Evolutionary conservation across 2,888 invertebrate species (phyloP), one percentile per base, ranked within the genome.

Genomic region (Hyalella azteca): DNA sequence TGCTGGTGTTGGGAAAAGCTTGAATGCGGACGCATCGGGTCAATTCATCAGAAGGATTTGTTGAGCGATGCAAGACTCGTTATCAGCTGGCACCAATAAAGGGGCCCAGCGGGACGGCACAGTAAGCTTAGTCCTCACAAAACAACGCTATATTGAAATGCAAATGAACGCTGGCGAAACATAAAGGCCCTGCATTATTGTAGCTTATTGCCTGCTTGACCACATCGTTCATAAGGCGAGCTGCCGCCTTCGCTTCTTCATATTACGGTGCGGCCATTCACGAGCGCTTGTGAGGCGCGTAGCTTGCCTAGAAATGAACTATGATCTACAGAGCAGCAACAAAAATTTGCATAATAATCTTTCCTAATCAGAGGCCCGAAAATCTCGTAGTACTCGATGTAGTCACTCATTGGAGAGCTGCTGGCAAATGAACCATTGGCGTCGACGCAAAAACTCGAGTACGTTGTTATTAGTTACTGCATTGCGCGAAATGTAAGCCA

Each of bases 71-170:
- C 36, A 36, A 19, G 36, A 39, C 66, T 66, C 36, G 66, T 66
- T 66, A 66, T 66, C 66, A 66, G 66, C 66, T 66, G 66, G 66
- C 66, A 66, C 66, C 66, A 66, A 66, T 66, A 66, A 66, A 66
- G 66, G 39, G 66, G 11, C 66, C 19, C 66, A 66, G 66, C 66
- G 66, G 66, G 66, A 66, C 36, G 66, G 66, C 66, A 66, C 66
- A 36, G 36, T 66, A 66, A 66, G 66, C 66, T 66, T 36, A 9
- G 66, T 66, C 66, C 66, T 66, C 19, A 29, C 66, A 66, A 66
- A 66, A 66, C 66, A 66, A 66, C 66, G 36, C 66, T 36, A 66
- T 66, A 66, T 66, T 66, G 66, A 66, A 66, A 66, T 66, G 66
- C 66, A 66, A 66, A 66, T 66, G 66, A 66, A 66, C 66, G 66